Base-by-base conservation (phyloP, 2,888 invertebrate species). In the Drosophila kokeensis region DNA sequence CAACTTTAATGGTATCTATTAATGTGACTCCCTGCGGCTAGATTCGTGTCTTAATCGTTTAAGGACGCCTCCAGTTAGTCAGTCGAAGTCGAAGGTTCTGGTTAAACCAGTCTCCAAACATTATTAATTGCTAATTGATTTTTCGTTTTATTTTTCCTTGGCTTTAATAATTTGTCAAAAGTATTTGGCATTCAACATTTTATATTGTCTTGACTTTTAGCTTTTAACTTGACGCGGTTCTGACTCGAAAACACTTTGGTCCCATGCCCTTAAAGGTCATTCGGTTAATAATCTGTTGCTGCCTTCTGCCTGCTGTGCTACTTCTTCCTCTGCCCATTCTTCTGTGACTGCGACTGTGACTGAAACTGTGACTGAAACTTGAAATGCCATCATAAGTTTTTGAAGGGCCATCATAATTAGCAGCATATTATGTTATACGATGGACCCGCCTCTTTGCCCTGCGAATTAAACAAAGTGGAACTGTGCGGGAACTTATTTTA, bases 101-200 rank as follows among this genome's bases (percentile, higher is more conserved):
- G 50, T n/a, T 50, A 58, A 61, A 75, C 80, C 38, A 27, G 76
- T 75, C 50, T 60, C 13, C n/a, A 38, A 55, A 2, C 53, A 84
- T 87, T 88, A 90, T 85, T 90, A 85, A 90, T 88, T 75, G 90
- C 76, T 85, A 85, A 85, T 85, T 85, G 90, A 85, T 88, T 85
- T 87, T 75, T 54, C 61, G 61, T 71, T 64, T 32, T 34, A 24
- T 48, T 58, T 73, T 55, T 30, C 52, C 69, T 66, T 63, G n/a
- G 27, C 38, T 38, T 29, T 55, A 29, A 70, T 73, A 86, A 88
- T 86, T 83, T 88, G 86, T 83, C 86, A 79, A 85, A 69, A 66
- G 65, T 24, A 58, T 75, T 30, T 64, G 45, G 45, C 53, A 68
- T 57, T 65, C 42, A 65, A 66, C 30, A 34, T 69, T 78, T 68